Conservation (phyloP, 2,888 invertebrate species). For the Andrena dorsata region DNA sequence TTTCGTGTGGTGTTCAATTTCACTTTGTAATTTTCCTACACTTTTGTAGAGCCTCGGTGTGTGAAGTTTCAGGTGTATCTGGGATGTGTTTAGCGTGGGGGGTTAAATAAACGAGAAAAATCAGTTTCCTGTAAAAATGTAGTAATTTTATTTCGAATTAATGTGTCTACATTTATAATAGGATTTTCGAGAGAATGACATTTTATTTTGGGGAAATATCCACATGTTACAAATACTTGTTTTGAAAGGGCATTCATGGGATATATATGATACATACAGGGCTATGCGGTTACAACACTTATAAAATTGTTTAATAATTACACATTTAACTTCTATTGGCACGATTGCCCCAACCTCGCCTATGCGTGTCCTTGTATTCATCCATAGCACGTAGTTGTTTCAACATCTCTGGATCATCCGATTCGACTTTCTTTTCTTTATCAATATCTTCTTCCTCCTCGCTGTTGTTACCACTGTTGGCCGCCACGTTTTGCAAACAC, state of each 20-base stretch:
- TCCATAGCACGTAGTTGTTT: constrained; percentile 90
- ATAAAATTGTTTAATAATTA: neutral
- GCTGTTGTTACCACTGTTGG: constrained; percentile 49
- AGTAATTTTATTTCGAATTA: neutral
- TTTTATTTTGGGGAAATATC: neutral
- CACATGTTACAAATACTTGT: neutral
- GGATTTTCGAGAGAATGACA: neutral
- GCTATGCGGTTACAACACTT: neutral
- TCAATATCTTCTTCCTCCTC: constrained; percentile 85
- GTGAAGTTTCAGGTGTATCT: too few relatives aligned
- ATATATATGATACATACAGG: too few relatives aligned
- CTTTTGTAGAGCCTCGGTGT: too few relatives aligned
- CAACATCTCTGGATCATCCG: constrained; percentile 90
- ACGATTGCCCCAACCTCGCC: constrained; percentile 95
- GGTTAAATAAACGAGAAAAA: neutral
- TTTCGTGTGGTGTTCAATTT: too few relatives aligned
- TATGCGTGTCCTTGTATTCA: constrained; percentile 95
- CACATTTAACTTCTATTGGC: constrained; percentile 89
- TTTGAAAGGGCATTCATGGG: neutral
- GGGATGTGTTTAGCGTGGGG: too few relatives aligned
- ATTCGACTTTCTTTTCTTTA: constrained; percentile 89
- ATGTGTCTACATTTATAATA: neutral
- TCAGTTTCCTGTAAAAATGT: neutral
- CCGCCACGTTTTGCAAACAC: constrained; percentile 72
- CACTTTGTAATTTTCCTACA: too few relatives aligned